Evolutionary conservation across 2,113 vertebrate genomes (phyloP), one percentile per base, ranked within the genome.

Genomic region (Chauna torquata): DNA sequence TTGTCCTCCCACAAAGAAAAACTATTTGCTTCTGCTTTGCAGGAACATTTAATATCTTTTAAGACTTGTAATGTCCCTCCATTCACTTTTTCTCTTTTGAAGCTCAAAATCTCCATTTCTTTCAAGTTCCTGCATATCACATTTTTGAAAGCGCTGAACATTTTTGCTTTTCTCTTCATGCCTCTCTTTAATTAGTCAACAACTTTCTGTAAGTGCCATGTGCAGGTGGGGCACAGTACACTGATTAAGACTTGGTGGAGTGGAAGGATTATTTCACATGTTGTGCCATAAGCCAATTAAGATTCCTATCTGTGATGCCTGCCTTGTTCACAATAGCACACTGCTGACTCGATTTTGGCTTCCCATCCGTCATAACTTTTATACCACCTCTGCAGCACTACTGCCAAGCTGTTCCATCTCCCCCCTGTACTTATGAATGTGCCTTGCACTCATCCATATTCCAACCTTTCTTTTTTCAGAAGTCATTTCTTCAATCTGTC

Each of bases 311-410:
- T 69, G 7, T 22, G 5, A 4, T 50, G 16, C 54, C 20, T 72
- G 6, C 34, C 17, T 86, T 6, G 0, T 64, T 74, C 30, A 65
- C 20, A 69, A 11, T 3, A 34, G 16, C 45, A 34, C 36, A 14
- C 27, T 71, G 38, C 13, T 57, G 45, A 65, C 8, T 81, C 0
- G 0, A 1, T 1, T 75, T 82, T 78, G 30, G 8, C 20, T 89
- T 71, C 30, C 40, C 9, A 68, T 69, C 3, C 19, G 59, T 34
- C 1, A 1, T 25, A 30, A 38, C 0, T 3, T 8, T 50, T 32
- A 18, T 70, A 22, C 4, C 4, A n/a, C 58, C 90, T 81, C 42
- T 80, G 27, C 5, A 75, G 6, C 24, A 34, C 34, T 42, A 12
- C 3, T 24, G 23, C 7, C 20, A 49, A 36, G 8, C 20, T 83